These are phyloP conservation scores for Drosophila rhopaloa DNA, from an alignment of 1,140 invertebrate genomes.

Conservation along the genomic window DNA sequence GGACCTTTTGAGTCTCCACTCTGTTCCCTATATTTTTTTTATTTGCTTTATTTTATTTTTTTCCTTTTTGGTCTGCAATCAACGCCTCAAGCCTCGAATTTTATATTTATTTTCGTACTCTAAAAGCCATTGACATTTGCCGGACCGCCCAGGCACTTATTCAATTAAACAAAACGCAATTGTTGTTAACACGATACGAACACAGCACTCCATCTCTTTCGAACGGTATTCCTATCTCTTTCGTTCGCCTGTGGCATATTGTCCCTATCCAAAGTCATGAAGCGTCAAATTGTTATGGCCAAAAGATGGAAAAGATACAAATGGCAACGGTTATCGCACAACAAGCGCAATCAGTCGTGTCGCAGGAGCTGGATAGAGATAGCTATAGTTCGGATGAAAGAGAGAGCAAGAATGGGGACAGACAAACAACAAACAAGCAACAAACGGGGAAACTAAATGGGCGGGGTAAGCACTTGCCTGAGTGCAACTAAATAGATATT, in stretches of 20 bases:
- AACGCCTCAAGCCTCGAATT: conserved; percentile 32
- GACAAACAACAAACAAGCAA: conserved; percentile 19
- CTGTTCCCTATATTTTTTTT: neutral
- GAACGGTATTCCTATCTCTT: neutral
- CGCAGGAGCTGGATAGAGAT: conserved; percentile 35
- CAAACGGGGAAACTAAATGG: conserved; percentile 29
- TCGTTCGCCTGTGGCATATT: conserved; percentile 20
- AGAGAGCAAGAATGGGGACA: conserved; percentile 13
- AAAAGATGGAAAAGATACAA: conserved; percentile 72
- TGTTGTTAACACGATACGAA: conserved; percentile 50
- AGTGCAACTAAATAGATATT: conserved; percentile 82
- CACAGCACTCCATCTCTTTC: conserved; percentile 21
- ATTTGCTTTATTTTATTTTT: conserved; percentile 33
- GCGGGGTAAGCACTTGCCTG: conserved; percentile 70
- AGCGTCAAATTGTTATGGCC: conserved; percentile 83
- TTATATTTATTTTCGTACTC: conserved; percentile 43
- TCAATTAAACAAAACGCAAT: conserved; percentile 76
- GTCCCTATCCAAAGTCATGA: conserved; percentile 70
- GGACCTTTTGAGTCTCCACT: conserved; percentile 14
- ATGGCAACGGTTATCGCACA: conserved; percentile 75
- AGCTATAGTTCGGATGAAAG: conserved; percentile 7
- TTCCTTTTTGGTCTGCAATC: conserved; percentile 32
- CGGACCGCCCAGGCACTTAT: conserved; percentile 54
- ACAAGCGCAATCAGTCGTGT: conserved; percentile 78
- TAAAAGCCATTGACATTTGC: conserved; percentile 63